Percentiles rank a stretch among this genome's conserved stretches.
These are phyloP conservation scores for Pleuronectes platessa DNA, from an alignment of 2,113 vertebrate genomes.

Conservation along the genomic window DNA sequence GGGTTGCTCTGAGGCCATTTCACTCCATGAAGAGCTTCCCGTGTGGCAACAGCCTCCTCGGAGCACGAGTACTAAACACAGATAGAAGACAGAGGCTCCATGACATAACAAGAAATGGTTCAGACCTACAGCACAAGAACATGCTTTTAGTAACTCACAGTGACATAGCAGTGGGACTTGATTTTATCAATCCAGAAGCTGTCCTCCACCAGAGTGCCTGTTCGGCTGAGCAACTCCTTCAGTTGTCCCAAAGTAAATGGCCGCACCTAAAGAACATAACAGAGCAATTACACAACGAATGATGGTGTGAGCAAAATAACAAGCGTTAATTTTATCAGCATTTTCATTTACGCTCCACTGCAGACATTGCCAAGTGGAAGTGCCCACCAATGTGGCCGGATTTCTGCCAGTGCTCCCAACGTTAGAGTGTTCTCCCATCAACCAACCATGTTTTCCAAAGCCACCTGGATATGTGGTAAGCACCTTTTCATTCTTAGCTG, in stretches of 20 bases:
- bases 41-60: constrained; percentile 89
- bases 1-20: constrained; percentile 95
- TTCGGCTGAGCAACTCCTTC: constrained; percentile 89
- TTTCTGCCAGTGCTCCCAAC: too few species aligned
- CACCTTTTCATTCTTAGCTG: too few species aligned
- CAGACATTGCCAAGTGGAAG: too few species aligned
- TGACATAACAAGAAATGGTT: not conserved
- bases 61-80: constrained; percentile 84
- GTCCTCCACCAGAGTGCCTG: constrained; percentile 88
- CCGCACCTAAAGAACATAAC: constrained; percentile 81
- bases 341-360: too few species aligned
- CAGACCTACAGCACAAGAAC: not conserved
- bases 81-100: not conserved
- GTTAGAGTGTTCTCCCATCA: too few species aligned
- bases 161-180: constrained; percentile 93
- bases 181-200: constrained; percentile 96
- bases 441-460: too few species aligned
- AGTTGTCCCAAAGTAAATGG: constrained; percentile 93
- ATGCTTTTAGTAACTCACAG: constrained; percentile 77
- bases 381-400: too few species aligned
- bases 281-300: not conserved
- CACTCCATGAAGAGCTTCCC: constrained; percentile 90
- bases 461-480: too few species aligned
- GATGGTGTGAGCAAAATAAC: not conserved
- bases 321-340: not conserved